Base-by-base conservation (phyloP, 2,888 invertebrate genomes). In the Lissocephala sabroskyi region DNA sequence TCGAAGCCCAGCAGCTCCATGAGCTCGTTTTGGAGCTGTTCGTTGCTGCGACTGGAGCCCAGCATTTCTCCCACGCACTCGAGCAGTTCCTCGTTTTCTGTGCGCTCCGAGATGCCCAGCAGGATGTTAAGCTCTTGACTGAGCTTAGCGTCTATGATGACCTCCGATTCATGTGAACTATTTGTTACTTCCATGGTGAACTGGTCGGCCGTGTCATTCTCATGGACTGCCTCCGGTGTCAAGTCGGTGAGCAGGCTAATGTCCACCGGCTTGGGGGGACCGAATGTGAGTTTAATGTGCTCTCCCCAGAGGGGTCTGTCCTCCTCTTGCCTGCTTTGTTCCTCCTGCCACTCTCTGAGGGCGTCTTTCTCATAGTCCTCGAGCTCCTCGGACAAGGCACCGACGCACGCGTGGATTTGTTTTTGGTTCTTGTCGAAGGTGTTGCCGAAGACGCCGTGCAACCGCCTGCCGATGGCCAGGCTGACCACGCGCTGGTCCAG, bases 1-100 rank as follows among this genome's bases (percentile, higher is more conserved):
- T 96, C 94, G 82, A 92, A 95, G 0, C 98, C 98, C 9, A 83
- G 86, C 3, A 97, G 85, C 71, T 98, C 97, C 82, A 96, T 92
- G 14, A 98, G 85, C 83, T 94, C 93, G 77, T 91, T 92, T 80
- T 94, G 91, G 53, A 94, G 85, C 68, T 92, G 92, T 54, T 89
- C 89, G 59, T 88, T 89, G 19, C 86, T 86, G 57, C 88, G 86
- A 10, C 87, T 85, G 0, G 90, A 89, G 57, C 88, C 89, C 0
- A 94, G 82, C 79, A 80, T 82, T 86, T 89, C 63, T 14, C 74
- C 60, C n/a, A 83, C 60, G 32, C 75, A 71, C 13, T n/a, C 42
- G 2, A 80, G 23, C 1, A 79, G 52, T 17, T 68, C 56, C 3
- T 62, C 62, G 55, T 76, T 68, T 7, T 79, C 76, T 16, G 79